A percentile compares a stretch with the other conserved stretches of the same genome.
Conservation (phyloP, 2,888 invertebrate species). For the Ennomos fuscantarius region DNA sequence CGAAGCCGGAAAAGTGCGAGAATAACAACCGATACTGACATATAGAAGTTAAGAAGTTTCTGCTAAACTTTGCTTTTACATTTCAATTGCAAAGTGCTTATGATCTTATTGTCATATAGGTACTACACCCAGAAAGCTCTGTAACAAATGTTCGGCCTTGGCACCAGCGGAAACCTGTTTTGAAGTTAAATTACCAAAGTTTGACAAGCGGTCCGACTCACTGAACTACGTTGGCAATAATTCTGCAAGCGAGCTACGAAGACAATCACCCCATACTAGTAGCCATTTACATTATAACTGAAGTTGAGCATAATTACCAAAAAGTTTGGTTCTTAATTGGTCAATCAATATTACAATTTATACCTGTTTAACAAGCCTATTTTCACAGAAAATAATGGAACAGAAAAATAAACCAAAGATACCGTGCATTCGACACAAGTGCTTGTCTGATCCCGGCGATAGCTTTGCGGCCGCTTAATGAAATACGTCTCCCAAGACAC, state of each 20-base stretch:
- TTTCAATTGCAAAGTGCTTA: slow-evolving; percentile 32
- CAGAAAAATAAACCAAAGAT: slow-evolving; percentile 5
- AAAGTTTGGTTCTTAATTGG: background rate
- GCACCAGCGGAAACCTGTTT: slow-evolving; percentile 75
- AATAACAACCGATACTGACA: no score
- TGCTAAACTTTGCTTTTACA: background rate
- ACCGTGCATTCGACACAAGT: slow-evolving; percentile 37
- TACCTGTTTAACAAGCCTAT: background rate
- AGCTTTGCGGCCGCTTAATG: slow-evolving; percentile 58
- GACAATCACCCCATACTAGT: slow-evolving; percentile 59
- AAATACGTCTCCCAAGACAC: slow-evolving; percentile 76
- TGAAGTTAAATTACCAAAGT: slow-evolving; percentile 85
- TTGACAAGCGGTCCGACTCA: slow-evolving; percentile 78
- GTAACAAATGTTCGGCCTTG: slow-evolving; percentile 66
- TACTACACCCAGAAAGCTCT: slow-evolving; percentile 57
- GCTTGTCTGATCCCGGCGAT: slow-evolving; percentile 36
- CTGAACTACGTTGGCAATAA: slow-evolving; percentile 79
- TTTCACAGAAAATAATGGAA: background rate
- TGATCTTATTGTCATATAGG: slow-evolving; percentile 61
- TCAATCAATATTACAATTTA: background rate
- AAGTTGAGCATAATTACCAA: slow-evolving; percentile 2
- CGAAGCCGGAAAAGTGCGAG: no score
- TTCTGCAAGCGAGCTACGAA: slow-evolving; percentile 68
- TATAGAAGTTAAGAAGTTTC: background rate
- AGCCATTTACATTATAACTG: slow-evolving; percentile 49